Conservation (phyloP, 2,113 vertebrate genomes). For the Himantopus leucocephalus region DNA sequence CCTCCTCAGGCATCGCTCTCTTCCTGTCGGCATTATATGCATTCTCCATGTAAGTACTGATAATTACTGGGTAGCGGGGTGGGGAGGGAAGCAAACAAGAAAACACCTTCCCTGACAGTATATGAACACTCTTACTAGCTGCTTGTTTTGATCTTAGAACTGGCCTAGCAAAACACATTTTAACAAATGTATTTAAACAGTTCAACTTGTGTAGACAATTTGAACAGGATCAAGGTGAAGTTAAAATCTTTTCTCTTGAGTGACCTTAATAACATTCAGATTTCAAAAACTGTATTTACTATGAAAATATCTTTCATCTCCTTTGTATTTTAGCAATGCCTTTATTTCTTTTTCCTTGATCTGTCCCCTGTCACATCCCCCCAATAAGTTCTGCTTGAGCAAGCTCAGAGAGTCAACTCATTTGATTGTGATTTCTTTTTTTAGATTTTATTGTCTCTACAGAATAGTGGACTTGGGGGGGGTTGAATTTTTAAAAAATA, state of each 20-base stretch:
- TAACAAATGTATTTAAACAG: neutral
- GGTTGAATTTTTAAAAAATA: neutral
- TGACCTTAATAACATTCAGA: neutral
- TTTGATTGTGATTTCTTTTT: neutral
- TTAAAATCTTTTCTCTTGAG: neutral
- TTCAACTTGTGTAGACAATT: neutral
- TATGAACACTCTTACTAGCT: neutral
- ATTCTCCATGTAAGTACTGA: constrained; percentile 88
- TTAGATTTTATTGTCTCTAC: neutral
- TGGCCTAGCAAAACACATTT: neutral
- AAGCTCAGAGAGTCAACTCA: neutral
- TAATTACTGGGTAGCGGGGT: neutral
- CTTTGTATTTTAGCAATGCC: neutral
- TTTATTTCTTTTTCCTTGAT: neutral
- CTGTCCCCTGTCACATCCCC: rapidly evolving
- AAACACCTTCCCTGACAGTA: neutral
- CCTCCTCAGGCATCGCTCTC: constrained; percentile 87
- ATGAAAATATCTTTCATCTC: neutral
- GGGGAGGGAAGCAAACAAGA: neutral
- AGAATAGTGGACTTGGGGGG: neutral
- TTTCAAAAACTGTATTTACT: neutral
- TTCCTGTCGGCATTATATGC: constrained; percentile 95
- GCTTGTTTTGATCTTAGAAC: neutral
- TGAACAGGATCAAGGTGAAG: neutral
- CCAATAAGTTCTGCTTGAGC: neutral